Evolutionary conservation across 2,888 invertebrate species (phyloP), one percentile per base, ranked within the genome.

Genomic region (Phlogophora meticulosa): DNA sequence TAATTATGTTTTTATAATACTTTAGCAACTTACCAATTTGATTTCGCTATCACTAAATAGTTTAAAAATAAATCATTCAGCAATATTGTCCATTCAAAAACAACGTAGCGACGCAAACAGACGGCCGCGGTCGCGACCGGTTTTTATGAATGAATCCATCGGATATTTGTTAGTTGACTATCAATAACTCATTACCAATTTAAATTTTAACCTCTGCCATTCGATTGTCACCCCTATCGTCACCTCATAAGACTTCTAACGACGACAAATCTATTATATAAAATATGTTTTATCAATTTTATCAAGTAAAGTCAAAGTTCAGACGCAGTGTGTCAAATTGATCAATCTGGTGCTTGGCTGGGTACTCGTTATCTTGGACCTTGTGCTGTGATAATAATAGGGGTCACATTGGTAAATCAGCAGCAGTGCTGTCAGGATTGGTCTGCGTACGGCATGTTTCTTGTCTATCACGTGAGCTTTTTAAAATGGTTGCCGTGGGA

Each of bases 141-240:
- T 83, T 84, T 81, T 87, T 85, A 87, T 88, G 87, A 87, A 87
- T 86, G 85, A 84, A 85, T 62, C 66, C 52, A 61, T 76, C 76
- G 77, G 66, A 76, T 83, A 81, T 76, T 83, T 80, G 79, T 76
- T 79, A 76, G 58, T 13, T 46, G 59, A 75, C 83, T 81, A 79
- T 85, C 83, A 81, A 84, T 82, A 81, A 80, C 72, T 71, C 62
- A 75, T 80, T 71, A 74, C 57, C 72, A 78, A 78, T 78, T 78
- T 75, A 64, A 75, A 76, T 61, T 67, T 55, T 22, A 53, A 68
- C 36, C 24, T 70, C 61, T 58, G 28, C 28, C 60, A 65, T 66
- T 66, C 69, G 57, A 79, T 76, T 76, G 17, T 78, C 62, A 72
- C 55, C 67, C 72, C 66, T 85, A 83, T 80, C 24, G 22, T 70